Evolutionary conservation across 2,888 invertebrate genomes (phyloP).

Genomic region (Lepidochrysops patricia): DNA sequence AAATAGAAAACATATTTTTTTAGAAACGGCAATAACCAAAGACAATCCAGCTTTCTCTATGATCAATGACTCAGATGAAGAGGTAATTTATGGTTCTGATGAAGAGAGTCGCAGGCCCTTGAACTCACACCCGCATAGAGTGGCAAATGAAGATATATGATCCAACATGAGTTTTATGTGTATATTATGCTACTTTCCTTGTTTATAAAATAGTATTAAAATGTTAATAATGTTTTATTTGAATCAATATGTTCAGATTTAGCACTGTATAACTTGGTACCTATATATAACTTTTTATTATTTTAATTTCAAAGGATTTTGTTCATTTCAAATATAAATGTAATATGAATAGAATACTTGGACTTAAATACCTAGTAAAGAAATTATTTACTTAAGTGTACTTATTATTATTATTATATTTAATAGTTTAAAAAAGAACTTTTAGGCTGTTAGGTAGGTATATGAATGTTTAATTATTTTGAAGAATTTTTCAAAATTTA

Average conservation of each 20-base stretch:
- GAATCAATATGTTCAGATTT: background rate
- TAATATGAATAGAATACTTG: too few species aligned
- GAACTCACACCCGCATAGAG: slow-evolving; percentile 76
- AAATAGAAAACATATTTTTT: slow-evolving; percentile 35
- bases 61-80: slow-evolving; percentile 98
- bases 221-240: slow-evolving; percentile 1
- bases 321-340: too few species aligned
- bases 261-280: background rate
- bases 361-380: too few species aligned
- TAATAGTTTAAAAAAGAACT: too few species aligned
- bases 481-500: too few species aligned
- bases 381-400: too few species aligned
- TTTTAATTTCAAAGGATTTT: too few species aligned
- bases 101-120: slow-evolving; percentile 89
- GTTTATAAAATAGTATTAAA: slow-evolving; percentile 40
- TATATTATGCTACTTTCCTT: slow-evolving; percentile 38
- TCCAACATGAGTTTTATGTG: slow-evolving; percentile 31
- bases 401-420: too few species aligned
- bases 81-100: slow-evolving; percentile 94
- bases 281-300: too few species aligned
- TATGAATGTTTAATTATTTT: too few species aligned
- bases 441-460: too few species aligned
- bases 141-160: slow-evolving; percentile 75
- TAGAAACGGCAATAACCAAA: slow-evolving; percentile 93
- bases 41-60: slow-evolving; percentile 98